Base-by-base conservation (phyloP, 2,113 vertebrate genomes). In the Antigone vipio region DNA sequence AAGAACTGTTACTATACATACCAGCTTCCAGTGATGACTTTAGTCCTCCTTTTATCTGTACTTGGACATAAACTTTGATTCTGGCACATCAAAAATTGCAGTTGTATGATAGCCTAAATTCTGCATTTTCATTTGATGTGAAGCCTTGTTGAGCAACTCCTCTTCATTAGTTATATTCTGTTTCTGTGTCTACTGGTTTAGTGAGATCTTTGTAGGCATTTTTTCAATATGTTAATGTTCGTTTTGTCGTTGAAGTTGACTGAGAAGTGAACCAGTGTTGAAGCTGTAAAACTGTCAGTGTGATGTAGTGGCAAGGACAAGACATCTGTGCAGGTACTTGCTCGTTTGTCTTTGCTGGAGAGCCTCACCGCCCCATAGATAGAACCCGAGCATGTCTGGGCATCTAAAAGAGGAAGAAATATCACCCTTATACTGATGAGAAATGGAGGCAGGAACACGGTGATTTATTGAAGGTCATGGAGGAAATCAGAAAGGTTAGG, bases 381-480 rank as follows among this genome's bases (percentile, higher is more conserved):
- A 81, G 68, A 87, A 71, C 32, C 27, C 53, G 22, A 73, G 27
- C 15, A 7, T 9, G 23, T 45, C 32, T 69, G 35, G 34, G 29
- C 35, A 26, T 86, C 40, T 74, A 24, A 34, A 69, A 83, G 32
- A 56, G 29, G 52, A 24, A 74, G 63, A 87, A 74, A 32, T 82
- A 68, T 9, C 34, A 62, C 35, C 5, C 24, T 87, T 2, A 1
- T 66, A 15, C 52, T 89, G 44, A 58, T 85, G 45, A 92, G 76
- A 68, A 84, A 73, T 42, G 15, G 76, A 91, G 45, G 58, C 66
- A 87, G 77, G 93, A 90, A 62, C 50, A 71, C 0, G 0, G 38
- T 85, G 76, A 88, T 95, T 93, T 95, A 85, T 81, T 60, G 71
- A 85, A 84, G 62, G 88, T 89, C 78, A 24, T 38, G 42, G 38